phyloP scores from a whole-genome alignment of 1,140 invertebrate species.

The Brachystomella parvula region DNA sequence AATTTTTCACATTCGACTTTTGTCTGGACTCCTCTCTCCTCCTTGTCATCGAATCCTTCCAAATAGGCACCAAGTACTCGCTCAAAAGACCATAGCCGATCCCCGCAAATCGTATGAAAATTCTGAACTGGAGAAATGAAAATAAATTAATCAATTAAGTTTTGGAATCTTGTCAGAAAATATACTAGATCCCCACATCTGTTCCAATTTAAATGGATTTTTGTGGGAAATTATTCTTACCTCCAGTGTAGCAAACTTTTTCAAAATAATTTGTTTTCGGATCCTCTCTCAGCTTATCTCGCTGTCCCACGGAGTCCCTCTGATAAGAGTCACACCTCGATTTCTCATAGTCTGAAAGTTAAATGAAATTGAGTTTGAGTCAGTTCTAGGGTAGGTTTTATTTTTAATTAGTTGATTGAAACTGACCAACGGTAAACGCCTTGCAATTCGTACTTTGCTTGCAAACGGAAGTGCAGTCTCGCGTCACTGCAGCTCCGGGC shows the following conservation, averaged over 20 bases:
- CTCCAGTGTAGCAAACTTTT: constrained; percentile 46
- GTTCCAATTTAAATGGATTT: background rate
- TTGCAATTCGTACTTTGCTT: constrained; percentile 44
- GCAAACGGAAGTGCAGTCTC: constrained; percentile 47
- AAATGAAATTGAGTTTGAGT: background rate
- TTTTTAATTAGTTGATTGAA: constrained; percentile 1
- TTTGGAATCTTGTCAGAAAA: background rate
- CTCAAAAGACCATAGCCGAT: constrained; percentile 49
- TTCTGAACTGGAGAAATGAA: constrained; percentile 39
- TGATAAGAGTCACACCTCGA: constrained; percentile 44
- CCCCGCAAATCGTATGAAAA: constrained; percentile 46
- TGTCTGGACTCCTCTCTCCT: constrained; percentile 43
- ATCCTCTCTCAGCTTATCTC: constrained; percentile 41
- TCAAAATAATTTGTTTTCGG: constrained; percentile 46
- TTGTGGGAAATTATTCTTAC: constrained; percentile 31
- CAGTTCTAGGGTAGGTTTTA: background rate
- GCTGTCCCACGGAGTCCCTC: constrained; percentile 40
- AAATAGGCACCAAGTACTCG: constrained; percentile 46
- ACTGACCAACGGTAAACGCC: constrained; percentile 44
- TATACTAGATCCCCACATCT: background rate
- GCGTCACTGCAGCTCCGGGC: constrained; percentile 45
- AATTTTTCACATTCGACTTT: constrained; percentile 47
- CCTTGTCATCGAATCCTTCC: constrained; percentile 47
- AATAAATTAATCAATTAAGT: background rate
- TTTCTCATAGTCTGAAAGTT: constrained; percentile 43